Percentiles rank a stretch among this genome's conserved stretches.
phyloP scores from a whole-genome alignment of 2,113 vertebrate genomes.

The Sisor rabdophorus region DNA sequence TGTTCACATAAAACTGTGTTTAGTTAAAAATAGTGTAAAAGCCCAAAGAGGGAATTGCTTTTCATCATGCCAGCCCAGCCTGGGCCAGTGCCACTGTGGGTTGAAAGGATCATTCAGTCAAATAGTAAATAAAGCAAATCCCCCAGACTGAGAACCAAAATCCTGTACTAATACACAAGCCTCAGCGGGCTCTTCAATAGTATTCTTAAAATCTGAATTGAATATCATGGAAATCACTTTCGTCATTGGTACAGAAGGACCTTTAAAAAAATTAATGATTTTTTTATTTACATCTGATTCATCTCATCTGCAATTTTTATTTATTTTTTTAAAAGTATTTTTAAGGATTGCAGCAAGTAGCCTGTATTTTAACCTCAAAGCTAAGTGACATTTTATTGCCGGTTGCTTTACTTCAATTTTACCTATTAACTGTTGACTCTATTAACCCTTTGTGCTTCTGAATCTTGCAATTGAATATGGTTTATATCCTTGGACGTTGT shows the following conservation, averaged over 20 bases:
- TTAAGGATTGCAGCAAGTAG: no score
- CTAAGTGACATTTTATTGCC: no score
- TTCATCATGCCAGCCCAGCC: constrained; percentile 61
- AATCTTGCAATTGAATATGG: background rate
- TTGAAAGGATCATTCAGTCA: constrained; percentile 20
- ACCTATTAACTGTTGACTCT: no score
- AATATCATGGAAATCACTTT: background rate
- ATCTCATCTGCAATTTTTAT: constrained; percentile 17
- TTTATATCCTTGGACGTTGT: background rate
- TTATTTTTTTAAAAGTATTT: no score
- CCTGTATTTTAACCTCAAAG: no score
- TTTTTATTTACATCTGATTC: background rate
- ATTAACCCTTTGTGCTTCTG: constrained; percentile 13
- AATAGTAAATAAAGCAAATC: constrained; percentile 42
- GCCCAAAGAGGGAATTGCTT: constrained; percentile 61
- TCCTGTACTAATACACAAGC: constrained; percentile 23
- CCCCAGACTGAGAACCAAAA: constrained; percentile 28
- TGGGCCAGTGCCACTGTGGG: constrained; percentile 36
- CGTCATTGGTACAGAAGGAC: background rate
- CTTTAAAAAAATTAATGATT: background rate
- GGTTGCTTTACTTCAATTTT: background rate
- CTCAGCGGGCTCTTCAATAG: constrained; percentile 16
- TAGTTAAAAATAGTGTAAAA: constrained; percentile 63
- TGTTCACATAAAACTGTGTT: constrained; percentile 28
- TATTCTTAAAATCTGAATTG: constrained; percentile 10